Base-by-base conservation (phyloP, 2,113 vertebrate genomes). In the Dissostichus mawsoni region DNA sequence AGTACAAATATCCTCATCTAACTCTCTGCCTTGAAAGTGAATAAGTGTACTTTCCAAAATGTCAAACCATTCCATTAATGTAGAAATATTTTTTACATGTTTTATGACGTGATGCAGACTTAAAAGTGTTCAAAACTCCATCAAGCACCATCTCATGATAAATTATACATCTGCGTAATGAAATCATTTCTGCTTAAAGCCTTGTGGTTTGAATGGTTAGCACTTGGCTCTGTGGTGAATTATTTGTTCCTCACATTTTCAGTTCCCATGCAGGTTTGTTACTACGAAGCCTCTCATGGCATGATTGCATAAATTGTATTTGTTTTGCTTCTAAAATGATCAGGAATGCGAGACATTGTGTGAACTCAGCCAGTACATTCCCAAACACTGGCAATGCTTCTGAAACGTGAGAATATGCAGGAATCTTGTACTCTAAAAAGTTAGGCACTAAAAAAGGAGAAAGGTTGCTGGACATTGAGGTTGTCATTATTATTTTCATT, bases 311-410 rank as follows among this genome's bases (percentile, higher is more conserved):
- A n/a, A 25, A 55, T 18, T 67, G 8, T 6, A 48, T 29, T 67
- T 23, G n/a, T 58, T 80, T 62, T 69, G 17, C 62, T 23, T 11
- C 66, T 41, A 55, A 72, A 80, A 84, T 23, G 4, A 68, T 33
- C 47, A 59, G 55, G 68, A 81, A 78, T 67, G 67, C 62, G 20
- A 69, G 36, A 72, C 51, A 65, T 2, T 25, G 48, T 77, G 76
- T 69, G 14, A 81, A 75, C 12, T 13, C 58, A 11, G 51, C 47
- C 65, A 81, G 50, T 18, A 62, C 33, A 45, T 70, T 48, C 33
- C 23, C 29, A 69, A 75, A 75, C 44, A 50, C 41, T 41, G 55
- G 67, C 25, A 71, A 70, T 16, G 10, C 56, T 59, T 53, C 23
- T 18, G 58, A 68, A 67, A 76, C 7, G 23, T 47, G 33, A 71